Percentiles rank a stretch among this genome's conserved stretches.
Conservation (phyloP, 2,888 invertebrate species). For the Pediacus dermestoides region DNA sequence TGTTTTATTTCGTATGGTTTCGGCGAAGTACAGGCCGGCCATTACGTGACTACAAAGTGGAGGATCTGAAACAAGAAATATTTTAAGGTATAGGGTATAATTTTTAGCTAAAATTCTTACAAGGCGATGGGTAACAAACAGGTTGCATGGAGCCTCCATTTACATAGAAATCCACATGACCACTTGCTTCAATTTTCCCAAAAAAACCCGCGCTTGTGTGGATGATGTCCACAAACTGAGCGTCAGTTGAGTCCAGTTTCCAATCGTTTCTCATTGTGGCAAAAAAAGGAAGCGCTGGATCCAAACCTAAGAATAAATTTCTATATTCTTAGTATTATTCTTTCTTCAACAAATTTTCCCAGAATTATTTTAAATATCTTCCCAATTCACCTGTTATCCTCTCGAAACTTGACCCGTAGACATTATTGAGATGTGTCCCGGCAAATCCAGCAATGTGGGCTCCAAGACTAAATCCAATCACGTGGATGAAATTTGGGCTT, state of each 20-base stretch:
- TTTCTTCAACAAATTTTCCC: too few species aligned
- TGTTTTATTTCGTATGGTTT: conserved; percentile 56
- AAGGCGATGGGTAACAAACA: conserved; percentile 32
- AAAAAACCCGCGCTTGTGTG: conserved; percentile 75
- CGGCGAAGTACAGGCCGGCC: conserved; percentile 60
- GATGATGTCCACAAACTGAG: conserved; percentile 82
- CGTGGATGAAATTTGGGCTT: conserved; percentile 49
- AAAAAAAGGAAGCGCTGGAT: conserved; percentile 64
- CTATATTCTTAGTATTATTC: too few species aligned
- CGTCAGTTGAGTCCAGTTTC: conserved; percentile 75
- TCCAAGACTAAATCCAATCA: conserved; percentile 59
- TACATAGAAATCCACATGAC: conserved; percentile 63
- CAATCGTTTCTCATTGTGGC: conserved; percentile 50
- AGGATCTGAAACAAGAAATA: conserved; percentile 40
- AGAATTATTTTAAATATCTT: too few species aligned
- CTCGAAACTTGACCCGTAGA: conserved; percentile 37
- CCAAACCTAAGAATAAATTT: conserved; percentile 51
- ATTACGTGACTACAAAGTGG: conserved; percentile 62
- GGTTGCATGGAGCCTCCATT: conserved; percentile 56
- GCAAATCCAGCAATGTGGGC: conserved; percentile 54
- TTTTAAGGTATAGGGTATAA: too few species aligned
- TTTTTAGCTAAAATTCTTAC: conserved; percentile 24
- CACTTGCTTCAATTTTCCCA: conserved; percentile 57
- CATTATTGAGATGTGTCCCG: conserved; percentile 40
- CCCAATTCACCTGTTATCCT: conserved; percentile 48